phyloP scores from a whole-genome alignment of 2,888 invertebrate species.

The Neuroscelio doddi region DNA sequence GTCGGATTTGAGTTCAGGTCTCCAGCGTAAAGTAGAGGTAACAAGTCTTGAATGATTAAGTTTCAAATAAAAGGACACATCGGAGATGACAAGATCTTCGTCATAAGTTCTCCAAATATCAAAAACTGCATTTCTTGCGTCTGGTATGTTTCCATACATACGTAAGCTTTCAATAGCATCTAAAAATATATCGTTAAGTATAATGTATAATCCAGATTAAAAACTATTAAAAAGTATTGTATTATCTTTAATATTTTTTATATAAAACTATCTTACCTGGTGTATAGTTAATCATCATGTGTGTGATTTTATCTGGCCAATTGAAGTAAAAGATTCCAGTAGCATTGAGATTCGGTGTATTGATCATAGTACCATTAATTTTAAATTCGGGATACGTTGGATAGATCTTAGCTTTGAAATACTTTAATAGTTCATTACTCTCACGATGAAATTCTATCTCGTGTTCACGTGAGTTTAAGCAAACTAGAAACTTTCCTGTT shows the following conservation, averaged over 20 bases:
- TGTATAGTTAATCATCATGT: conserved; percentile 81
- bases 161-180: conserved; percentile 80
- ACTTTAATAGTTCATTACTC: conserved; percentile 73
- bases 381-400: conserved; percentile 74
- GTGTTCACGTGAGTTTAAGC: conserved; percentile 75
- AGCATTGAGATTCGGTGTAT: conserved; percentile 76
- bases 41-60: conserved; percentile 89
- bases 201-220: conserved; percentile 10
- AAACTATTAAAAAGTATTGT: neutral
- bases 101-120: conserved; percentile 89
- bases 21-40: conserved; percentile 86
- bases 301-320: conserved; percentile 75
- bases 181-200: conserved; percentile 47
- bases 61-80: conserved; percentile 84
- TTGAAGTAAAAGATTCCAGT: conserved; percentile 77
- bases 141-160: conserved; percentile 84
- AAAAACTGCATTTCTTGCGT: conserved; percentile 83
- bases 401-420: conserved; percentile 74
- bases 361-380: conserved; percentile 76
- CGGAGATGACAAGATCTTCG: conserved; percentile 81
- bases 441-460: conserved; percentile 77
- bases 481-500: conserved; percentile 74
- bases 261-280: conserved; percentile 68
- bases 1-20: conserved; percentile 81
- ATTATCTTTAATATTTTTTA: neutral